Evolutionary conservation across 2,113 vertebrate species (phyloP).

Genomic region (Phalacrocorax carbo): DNA sequence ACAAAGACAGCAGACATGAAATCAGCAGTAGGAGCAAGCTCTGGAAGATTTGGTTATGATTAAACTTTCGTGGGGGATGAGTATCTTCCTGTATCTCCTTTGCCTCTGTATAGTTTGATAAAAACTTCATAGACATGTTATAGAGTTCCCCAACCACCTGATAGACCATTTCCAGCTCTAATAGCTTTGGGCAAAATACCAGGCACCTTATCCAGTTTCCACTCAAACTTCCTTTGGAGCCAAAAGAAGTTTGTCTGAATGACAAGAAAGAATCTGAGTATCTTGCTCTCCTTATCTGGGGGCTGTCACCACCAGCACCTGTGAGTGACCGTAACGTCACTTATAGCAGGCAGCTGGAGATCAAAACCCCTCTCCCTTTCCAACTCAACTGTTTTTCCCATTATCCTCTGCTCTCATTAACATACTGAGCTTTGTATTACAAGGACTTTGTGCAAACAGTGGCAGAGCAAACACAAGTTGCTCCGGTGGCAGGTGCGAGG

Average conservation of each 20-base stretch:
- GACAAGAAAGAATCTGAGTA: background rate
- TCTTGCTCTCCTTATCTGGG: background rate
- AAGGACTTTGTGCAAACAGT: background rate
- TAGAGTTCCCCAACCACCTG: background rate
- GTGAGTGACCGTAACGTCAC: background rate
- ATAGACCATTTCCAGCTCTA: background rate
- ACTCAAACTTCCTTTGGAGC: background rate
- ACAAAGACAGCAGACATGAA: background rate
- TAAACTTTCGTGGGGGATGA: background rate
- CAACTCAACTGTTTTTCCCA: background rate
- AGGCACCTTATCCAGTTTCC: conserved; percentile 36
- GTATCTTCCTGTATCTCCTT: background rate
- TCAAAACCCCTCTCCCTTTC: background rate
- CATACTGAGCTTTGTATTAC: background rate
- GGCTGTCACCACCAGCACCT: background rate
- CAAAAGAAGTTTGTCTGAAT: background rate
- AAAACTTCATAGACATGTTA: background rate
- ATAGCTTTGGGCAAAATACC: background rate
- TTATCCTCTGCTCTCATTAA: background rate
- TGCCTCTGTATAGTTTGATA: background rate
- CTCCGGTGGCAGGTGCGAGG: background rate
- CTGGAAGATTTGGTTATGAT: conserved; percentile 7
- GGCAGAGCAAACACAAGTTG: background rate
- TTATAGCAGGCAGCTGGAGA: background rate
- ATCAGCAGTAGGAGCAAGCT: background rate